Evolutionary conservation across 2,797 vertebrate genomes (phyloP).

Genomic region (Enteromius paludinosus): DNA sequence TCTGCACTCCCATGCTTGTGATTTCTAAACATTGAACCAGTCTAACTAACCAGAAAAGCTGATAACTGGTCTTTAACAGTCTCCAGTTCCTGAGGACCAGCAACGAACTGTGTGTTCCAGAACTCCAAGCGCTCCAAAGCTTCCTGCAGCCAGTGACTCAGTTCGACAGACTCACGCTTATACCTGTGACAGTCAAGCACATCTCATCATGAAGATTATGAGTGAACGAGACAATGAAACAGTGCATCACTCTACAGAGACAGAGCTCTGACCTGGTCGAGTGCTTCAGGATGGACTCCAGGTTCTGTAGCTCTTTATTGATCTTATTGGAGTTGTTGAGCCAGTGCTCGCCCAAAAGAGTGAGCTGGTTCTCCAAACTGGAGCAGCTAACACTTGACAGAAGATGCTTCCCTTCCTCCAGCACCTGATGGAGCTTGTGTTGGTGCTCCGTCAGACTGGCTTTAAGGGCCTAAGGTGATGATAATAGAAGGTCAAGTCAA

Average conservation of each 20-base stretch:
- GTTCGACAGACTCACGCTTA: slow-evolving; percentile 87
- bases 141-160: slow-evolving; percentile 88
- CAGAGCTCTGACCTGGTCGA: slow-evolving; percentile 87
- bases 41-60: slow-evolving; percentile 88
- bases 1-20: neutral
- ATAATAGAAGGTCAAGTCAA: neutral
- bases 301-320: slow-evolving; percentile 90
- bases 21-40: neutral
- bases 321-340: slow-evolving; percentile 87
- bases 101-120: slow-evolving; percentile 93
- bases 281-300: slow-evolving; percentile 93
- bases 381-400: slow-evolving; percentile 88
- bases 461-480: slow-evolving; percentile 82
- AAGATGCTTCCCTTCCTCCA: slow-evolving; percentile 92
- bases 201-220: neutral
- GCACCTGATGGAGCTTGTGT: slow-evolving; percentile 88
- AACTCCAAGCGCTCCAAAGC: slow-evolving; percentile 89
- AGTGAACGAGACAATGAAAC: neutral
- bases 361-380: slow-evolving; percentile 88
- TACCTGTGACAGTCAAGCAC: slow-evolving; percentile 78
- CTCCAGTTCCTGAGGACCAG: slow-evolving; percentile 93
- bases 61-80: slow-evolving; percentile 91
- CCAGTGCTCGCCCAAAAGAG: slow-evolving; percentile 92
- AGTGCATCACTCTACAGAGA: neutral
- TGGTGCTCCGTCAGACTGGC: slow-evolving; percentile 88